Conservation (phyloP, 2,797 vertebrate genomes). For the Buceros bicornis region DNA sequence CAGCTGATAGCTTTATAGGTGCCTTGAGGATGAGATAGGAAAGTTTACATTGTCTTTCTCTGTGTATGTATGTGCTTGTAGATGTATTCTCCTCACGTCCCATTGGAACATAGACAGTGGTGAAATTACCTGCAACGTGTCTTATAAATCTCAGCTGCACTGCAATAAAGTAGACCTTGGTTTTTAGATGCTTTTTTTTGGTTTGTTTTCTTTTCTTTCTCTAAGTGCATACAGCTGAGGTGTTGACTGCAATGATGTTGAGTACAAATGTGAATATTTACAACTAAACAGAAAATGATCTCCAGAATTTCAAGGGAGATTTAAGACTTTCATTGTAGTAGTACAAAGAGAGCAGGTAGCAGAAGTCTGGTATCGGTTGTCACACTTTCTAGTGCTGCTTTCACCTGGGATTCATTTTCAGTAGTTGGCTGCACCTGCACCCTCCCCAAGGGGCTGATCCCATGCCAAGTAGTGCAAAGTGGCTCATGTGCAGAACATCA, state of each 20-base stretch:
- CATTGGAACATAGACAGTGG: neutral
- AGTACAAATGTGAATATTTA: neutral
- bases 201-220: neutral
- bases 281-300: neutral
- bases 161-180: neutral
- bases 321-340: neutral
- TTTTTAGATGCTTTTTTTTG: neutral
- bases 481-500: neutral
- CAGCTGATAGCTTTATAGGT: neutral
- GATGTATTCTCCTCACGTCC: neutral
- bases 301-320: neutral
- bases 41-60: neutral
- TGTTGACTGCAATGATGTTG: neutral
- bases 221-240: neutral
- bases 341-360: neutral
- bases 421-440: neutral
- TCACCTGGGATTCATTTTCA: neutral
- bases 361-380: neutral
- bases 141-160: neutral
- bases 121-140: neutral
- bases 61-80: neutral
- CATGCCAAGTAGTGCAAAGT: neutral
- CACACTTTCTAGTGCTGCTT: neutral
- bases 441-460: neutral
- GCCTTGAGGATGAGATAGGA: neutral